Evolutionary conservation across 2,888 invertebrate species (phyloP).

Genomic region (Andricus quercusramuli): DNA sequence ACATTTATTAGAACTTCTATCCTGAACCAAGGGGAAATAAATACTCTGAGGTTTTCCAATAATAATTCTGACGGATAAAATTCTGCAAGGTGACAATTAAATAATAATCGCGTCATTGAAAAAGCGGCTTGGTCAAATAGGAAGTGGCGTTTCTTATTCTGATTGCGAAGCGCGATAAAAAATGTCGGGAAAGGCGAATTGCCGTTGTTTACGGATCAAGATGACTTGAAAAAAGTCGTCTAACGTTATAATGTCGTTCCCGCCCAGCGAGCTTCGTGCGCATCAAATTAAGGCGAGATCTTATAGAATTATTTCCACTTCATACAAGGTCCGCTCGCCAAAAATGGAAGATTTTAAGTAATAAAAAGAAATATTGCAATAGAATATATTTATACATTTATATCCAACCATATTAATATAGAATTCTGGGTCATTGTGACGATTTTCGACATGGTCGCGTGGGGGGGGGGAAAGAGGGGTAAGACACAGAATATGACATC

Average conservation of each 20-base stretch:
- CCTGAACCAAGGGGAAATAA: neutral
- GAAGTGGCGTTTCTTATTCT: conserved; percentile 16
- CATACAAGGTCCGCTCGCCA: neutral
- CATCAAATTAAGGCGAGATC: neutral
- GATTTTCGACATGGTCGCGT: no score
- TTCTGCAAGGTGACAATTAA: neutral
- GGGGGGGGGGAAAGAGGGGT: no score
- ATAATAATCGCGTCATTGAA: neutral
- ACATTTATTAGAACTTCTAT: neutral
- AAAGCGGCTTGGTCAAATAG: neutral
- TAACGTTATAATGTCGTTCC: conserved; percentile 53
- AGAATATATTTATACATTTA: no score
- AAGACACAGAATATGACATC: no score
- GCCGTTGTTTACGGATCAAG: conserved; percentile 55
- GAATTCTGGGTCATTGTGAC: no score
- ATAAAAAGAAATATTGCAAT: neutral
- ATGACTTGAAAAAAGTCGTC: conserved; percentile 59
- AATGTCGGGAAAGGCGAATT: conserved; percentile 45
- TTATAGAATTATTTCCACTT: neutral
- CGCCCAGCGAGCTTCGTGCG: conserved; percentile 30
- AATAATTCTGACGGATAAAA: neutral
- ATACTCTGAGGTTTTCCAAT: neutral
- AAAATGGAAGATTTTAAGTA: neutral
- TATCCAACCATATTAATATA: no score
- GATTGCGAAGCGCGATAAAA: conserved; percentile 12